phyloP scores from a whole-genome alignment of 2,113 vertebrate genomes.

The Cyanistes caeruleus region DNA sequence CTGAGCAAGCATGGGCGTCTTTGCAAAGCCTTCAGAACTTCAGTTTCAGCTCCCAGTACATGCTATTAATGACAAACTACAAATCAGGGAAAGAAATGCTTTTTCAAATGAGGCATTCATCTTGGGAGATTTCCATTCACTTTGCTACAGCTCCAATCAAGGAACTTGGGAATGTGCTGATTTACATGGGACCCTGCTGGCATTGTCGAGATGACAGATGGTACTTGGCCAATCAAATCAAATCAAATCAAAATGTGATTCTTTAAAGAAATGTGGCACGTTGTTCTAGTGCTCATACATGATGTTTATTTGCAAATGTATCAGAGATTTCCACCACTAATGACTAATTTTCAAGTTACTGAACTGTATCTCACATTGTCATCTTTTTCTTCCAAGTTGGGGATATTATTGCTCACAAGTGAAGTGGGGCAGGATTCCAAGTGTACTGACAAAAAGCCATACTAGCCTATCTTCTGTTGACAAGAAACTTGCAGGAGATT shows the following conservation, averaged over 20 bases:
- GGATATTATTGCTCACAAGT: too few relatives aligned
- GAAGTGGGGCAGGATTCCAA: too few relatives aligned
- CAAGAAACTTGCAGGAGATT: not conserved
- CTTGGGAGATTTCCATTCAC: slow-evolving; percentile 13
- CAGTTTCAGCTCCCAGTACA: not conserved
- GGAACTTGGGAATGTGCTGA: not conserved
- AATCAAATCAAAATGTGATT: not conserved
- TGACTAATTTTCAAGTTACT: too few relatives aligned
- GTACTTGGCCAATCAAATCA: slow-evolving; percentile 10
- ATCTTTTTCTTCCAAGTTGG: too few relatives aligned
- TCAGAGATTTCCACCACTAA: not conserved
- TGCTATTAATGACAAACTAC: slow-evolving; percentile 1
- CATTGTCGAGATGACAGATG: not conserved
- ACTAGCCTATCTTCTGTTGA: not conserved
- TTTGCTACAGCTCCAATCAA: slow-evolving; percentile 30
- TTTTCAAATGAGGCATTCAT: slow-evolving; percentile 50
- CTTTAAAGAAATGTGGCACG: not conserved
- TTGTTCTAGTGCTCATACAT: not conserved
- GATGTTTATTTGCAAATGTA: not conserved
- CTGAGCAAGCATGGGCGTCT: slow-evolving; percentile 4
- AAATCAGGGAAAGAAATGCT: not conserved
- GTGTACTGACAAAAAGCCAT: too few relatives aligned
- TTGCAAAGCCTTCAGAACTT: not conserved
- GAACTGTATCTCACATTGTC: too few relatives aligned
- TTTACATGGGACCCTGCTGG: slow-evolving; percentile 37